A percentile compares a stretch with the other conserved stretches of the same genome.
Conservation (phyloP, 2,888 invertebrate species). For the Athetis lepigone region DNA sequence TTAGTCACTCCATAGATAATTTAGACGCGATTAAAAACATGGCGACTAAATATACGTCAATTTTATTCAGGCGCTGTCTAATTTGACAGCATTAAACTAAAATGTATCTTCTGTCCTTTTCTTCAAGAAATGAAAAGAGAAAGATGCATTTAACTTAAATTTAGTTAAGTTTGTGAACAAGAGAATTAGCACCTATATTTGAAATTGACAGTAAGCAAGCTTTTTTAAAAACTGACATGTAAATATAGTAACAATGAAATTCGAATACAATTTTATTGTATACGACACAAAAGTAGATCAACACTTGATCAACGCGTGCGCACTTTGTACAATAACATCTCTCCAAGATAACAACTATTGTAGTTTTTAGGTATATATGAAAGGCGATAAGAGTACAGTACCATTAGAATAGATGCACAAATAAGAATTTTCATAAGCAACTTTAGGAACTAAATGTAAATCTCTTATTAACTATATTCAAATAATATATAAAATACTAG, state of each 20-base stretch:
- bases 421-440: background rate
- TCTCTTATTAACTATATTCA: constrained; percentile 17
- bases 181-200: no score
- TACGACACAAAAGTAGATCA: constrained; percentile 22
- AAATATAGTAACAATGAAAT: background rate
- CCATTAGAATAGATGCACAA: background rate
- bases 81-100: no score
- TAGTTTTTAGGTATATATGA: background rate
- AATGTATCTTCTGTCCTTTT: no score
- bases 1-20: no score
- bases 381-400: background rate
- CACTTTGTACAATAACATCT: background rate
- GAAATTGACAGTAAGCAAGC: no score
- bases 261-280: constrained; percentile 23
- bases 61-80: no score
- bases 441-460: constrained; percentile 20
- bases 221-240: no score
- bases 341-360: background rate
- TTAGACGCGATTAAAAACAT: no score
- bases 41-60: no score
- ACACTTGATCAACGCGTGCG: constrained; percentile 3
- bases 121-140: no score
- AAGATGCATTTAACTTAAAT: no score
- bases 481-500: constrained; percentile 17
- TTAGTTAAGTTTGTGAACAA: no score